These are phyloP conservation scores for Maniola jurtina DNA, from an alignment of 1,140 invertebrate genomes.

Conservation along the genomic window DNA sequence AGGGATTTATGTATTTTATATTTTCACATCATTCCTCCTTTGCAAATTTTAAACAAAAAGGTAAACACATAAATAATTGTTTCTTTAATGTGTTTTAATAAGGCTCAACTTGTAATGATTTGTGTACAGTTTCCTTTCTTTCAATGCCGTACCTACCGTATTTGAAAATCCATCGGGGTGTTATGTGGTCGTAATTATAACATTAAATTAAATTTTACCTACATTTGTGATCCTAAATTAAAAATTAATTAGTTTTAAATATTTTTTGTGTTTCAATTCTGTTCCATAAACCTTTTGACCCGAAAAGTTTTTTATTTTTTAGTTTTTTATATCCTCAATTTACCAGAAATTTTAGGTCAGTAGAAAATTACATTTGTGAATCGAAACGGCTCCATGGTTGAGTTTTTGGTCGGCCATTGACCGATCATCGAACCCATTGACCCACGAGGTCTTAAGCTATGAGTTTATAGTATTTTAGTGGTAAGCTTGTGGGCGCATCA, in stretches of 20 bases:
- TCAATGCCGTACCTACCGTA: conserved; percentile 25
- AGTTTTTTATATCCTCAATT: neutral
- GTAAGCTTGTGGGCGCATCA: no score
- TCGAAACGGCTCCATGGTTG: no score
- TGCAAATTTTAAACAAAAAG: no score
- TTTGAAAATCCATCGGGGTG: conserved; percentile 28
- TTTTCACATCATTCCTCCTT: neutral
- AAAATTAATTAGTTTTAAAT: conserved; percentile 68
- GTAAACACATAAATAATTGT: no score
- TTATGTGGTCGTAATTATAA: conserved; percentile 36
- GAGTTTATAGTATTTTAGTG: no score
- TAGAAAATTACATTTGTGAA: no score
- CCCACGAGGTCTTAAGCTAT: no score
- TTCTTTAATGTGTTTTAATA: conserved; percentile 15
- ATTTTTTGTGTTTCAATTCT: conserved; percentile 48
- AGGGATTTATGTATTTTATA: conserved; percentile 2
- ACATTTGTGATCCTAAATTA: conserved; percentile 73
- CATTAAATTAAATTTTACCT: conserved; percentile 42
- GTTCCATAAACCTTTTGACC: conserved; percentile 35
- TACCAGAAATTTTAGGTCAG: no score
- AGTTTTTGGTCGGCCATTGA: no score
- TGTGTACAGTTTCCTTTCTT: conserved; percentile 13
- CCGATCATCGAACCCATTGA: no score
- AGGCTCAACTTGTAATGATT: conserved; percentile 12
- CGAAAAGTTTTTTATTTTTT: conserved; percentile 28